Conservation (phyloP, 2,113 vertebrate species). For the Melozone crissalis region DNA sequence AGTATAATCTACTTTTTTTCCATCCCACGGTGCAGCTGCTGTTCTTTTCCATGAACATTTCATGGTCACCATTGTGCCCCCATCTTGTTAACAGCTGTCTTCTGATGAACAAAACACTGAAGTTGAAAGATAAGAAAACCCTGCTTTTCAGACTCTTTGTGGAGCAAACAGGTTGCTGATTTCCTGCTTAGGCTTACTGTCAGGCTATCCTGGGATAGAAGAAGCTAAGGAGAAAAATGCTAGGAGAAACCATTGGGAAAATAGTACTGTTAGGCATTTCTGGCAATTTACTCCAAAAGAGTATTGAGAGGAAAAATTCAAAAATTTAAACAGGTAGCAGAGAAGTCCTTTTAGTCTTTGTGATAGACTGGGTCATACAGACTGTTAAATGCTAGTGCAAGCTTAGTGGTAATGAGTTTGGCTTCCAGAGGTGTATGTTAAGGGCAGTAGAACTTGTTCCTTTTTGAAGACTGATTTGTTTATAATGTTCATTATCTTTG, state of each 20-base stretch:
- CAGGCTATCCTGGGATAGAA: not conserved
- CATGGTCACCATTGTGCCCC: not conserved
- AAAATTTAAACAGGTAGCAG: not conserved
- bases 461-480: not conserved
- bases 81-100: not conserved
- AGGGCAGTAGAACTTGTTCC: not conserved
- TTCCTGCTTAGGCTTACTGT: not conserved
- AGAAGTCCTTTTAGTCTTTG: not conserved
- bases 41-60: not conserved
- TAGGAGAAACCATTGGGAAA: not conserved
- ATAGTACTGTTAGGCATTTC: not conserved
- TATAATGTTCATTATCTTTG: not conserved
- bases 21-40: no score
- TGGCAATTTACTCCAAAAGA: not conserved
- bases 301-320: not conserved
- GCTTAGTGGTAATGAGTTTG: not conserved
- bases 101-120: not conserved
- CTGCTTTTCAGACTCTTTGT: not conserved
- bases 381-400: not conserved
- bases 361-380: not conserved
- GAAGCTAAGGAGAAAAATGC: not conserved
- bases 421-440: not conserved
- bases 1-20: not conserved
- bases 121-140: not conserved
- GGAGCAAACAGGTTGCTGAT: not conserved